Percentiles rank a stretch among this genome's conserved stretches.
These are phyloP conservation scores for Cataglyphis altisquamis DNA, from an alignment of 2,888 invertebrate genomes.

Conservation along the genomic window DNA sequence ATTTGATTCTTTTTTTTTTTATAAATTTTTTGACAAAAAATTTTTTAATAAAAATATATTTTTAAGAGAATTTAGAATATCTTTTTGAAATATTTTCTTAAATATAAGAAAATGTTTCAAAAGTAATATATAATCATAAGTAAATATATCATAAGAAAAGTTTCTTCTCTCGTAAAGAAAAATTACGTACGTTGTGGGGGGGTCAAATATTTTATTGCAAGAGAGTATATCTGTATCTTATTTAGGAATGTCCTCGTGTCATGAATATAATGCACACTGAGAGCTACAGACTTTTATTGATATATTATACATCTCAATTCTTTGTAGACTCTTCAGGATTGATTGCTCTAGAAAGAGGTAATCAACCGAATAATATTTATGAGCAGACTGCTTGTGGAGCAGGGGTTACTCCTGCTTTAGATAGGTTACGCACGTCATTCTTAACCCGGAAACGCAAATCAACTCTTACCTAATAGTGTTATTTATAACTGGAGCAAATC, in stretches of 20 bases:
- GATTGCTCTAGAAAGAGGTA: slow-evolving; percentile 3
- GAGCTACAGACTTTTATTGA: neutral
- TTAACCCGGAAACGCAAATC: neutral
- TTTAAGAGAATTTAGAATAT: too few relatives aligned
- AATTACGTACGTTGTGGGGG: neutral
- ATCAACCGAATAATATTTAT: neutral
- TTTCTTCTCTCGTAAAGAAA: neutral
- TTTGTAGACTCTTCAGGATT: neutral
- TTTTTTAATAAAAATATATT: too few relatives aligned
- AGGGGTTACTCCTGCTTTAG: neutral
- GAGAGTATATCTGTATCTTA: neutral
- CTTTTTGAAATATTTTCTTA: neutral
- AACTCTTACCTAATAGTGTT: neutral
- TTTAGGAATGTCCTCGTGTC: neutral
- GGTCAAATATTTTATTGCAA: neutral
- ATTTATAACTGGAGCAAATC: neutral
- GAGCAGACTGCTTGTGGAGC: neutral
- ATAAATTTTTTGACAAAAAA: too few relatives aligned
- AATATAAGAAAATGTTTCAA: too few relatives aligned
- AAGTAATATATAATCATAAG: too few relatives aligned
- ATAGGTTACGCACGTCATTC: neutral
- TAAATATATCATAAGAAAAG: neutral
- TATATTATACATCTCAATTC: neutral
- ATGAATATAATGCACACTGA: neutral
- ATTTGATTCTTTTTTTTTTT: too few relatives aligned